These are phyloP conservation scores for Oryzias melastigma DNA, from an alignment of 2,113 vertebrate species.

Conservation along the genomic window DNA sequence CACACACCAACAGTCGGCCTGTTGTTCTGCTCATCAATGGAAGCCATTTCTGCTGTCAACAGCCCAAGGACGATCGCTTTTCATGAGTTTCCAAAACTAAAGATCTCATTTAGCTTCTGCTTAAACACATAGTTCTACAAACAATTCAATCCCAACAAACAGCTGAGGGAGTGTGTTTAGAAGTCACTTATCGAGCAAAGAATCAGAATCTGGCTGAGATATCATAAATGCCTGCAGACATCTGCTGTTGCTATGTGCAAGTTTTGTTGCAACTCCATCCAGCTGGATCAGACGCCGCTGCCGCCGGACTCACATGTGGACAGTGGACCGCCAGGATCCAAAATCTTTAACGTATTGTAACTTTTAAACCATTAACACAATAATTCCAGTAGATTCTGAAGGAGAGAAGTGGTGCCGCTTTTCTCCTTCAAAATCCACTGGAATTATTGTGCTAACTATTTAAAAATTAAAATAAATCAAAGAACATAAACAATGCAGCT, in stretches of 20 bases:
- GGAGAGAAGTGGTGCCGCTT: too few relatives aligned
- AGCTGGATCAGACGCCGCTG: conserved; percentile 75
- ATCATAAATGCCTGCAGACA: neutral
- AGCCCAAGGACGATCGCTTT: neutral
- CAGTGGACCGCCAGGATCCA: conserved; percentile 49
- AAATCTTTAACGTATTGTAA: too few relatives aligned
- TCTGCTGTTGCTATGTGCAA: neutral
- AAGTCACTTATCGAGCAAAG: neutral
- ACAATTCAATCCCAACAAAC: neutral
- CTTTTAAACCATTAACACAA: too few relatives aligned
- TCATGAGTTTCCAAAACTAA: too few relatives aligned
- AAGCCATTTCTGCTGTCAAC: neutral
- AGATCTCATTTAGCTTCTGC: neutral
- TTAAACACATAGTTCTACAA: neutral
- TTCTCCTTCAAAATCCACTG: too few relatives aligned
- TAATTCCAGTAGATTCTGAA: too few relatives aligned
- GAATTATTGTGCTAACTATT: too few relatives aligned
- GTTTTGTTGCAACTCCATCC: conserved; percentile 18
- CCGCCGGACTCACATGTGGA: conserved; percentile 70
- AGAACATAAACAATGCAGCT: too few relatives aligned
- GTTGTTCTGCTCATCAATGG: neutral
- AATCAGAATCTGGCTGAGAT: neutral
- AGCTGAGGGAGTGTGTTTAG: neutral
- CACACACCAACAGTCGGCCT: neutral
- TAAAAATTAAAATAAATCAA: too few relatives aligned